These are phyloP conservation scores for Elephantulus edwardii DNA, from an alignment of 2,113 vertebrate genomes.

Conservation along the genomic window DNA sequence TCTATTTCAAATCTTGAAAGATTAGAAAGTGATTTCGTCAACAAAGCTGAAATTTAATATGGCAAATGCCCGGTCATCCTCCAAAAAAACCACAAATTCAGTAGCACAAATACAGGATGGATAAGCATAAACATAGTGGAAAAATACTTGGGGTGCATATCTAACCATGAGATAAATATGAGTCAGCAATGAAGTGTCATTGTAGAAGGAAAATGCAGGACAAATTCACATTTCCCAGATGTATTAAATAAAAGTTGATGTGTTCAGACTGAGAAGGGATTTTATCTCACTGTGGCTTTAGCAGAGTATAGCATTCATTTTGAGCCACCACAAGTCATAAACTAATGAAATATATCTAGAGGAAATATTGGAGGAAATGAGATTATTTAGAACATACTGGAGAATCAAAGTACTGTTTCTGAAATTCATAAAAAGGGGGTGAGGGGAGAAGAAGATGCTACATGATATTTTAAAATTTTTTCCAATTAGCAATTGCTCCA, in stretches of 20 bases:
- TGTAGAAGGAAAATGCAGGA: slow-evolving; percentile 53
- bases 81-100: slow-evolving; percentile 60
- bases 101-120: slow-evolving; percentile 23
- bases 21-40: slow-evolving; percentile 68
- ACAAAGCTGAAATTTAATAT: slow-evolving; percentile 59
- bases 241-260: slow-evolving; percentile 48
- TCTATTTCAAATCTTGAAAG: no score
- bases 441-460: not conserved
- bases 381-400: not conserved
- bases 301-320: not conserved
- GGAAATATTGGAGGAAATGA: slow-evolving; percentile 46
- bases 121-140: slow-evolving; percentile 37
- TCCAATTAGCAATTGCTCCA: slow-evolving; percentile 41
- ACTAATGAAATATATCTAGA: slow-evolving; percentile 51
- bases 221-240: slow-evolving; percentile 58
- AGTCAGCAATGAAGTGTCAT: slow-evolving; percentile 57
- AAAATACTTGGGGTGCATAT: slow-evolving; percentile 51
- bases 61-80: slow-evolving; percentile 58
- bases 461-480: not conserved
- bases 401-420: slow-evolving; percentile 41
- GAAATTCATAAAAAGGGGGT: not conserved
- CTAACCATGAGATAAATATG: slow-evolving; percentile 60
- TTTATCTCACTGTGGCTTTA: slow-evolving; percentile 33
- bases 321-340: slow-evolving; percentile 5
- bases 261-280: slow-evolving; percentile 21